Evolutionary conservation across 2,113 vertebrate genomes (phyloP), one percentile per base, ranked within the genome.

Genomic region (Tympanuchus pallidicinctus): DNA sequence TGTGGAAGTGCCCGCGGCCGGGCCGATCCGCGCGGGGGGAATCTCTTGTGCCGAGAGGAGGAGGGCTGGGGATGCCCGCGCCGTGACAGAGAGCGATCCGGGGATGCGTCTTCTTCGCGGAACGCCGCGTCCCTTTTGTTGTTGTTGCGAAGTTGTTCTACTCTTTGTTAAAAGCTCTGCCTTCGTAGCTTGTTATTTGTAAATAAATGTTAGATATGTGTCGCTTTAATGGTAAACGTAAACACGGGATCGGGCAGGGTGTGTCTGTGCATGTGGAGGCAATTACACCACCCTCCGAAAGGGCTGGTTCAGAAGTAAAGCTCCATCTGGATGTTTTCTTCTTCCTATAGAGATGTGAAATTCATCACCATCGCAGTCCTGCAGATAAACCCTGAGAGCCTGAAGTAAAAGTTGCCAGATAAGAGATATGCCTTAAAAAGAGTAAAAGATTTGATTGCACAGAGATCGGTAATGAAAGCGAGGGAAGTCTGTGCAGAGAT

Each of bases 381-480:
- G 57, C 50, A 71, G 77, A 57, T 65, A 74, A 63, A 63, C 69
- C 71, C 40, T 36, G 50, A 38, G 15, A 90, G 54, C 47, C 47
- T 67, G 82, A 66, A 65, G 22, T 94, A 85, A 77, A 86, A 92
- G 65, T 94, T 95, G 56, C 75, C 86, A 72, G 81, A 75, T 73
- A 94, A 88, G 64, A 72, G 65, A 59, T 86, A 83, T 7, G 42
- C 69, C 20, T 30, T 77, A 19, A 94, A 81, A 94, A 86, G 10
- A 85, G 74, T 1, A 90, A 95, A 75, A 57, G 69, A 18, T 59
- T 71, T 83, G 82, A 72, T 88, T 88, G 40, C 65, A 69, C 5
- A 43, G 75, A 71, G 72, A 88, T 75, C 69, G 42, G 75, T 61
- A 95, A 91, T 89, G 78, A 95, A 95, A 95, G 85, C 52, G 57